Base-by-base conservation (phyloP, 2,888 invertebrate species). In the Tenthredo livida region DNA sequence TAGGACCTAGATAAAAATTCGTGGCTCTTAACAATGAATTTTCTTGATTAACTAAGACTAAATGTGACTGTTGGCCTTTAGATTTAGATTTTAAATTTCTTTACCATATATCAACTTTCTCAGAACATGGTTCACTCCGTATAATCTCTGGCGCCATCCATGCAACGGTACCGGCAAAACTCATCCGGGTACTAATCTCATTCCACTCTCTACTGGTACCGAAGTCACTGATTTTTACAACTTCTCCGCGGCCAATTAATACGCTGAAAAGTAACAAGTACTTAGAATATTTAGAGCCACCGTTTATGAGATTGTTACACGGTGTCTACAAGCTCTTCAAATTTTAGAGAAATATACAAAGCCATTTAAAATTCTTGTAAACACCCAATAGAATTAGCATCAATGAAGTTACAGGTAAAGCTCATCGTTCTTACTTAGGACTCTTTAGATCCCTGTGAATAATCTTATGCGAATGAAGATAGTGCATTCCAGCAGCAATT, bases 101-200 rank as follows among this genome's bases (percentile, higher is more conserved):
- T 93, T 91, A 95, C 99, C 99, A 99, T 86, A 99, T 97, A 93
- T 99, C 99, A 0, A 99, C 98, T 93, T 99, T 98, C 92, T 99
- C 99, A 0, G 98, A 98, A 93, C 99, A 99, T 0, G 97, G 98
- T 92, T 99, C 98, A 92, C 98, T 98, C 86, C 98, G 96, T 88
- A 99, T 99, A 65, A 99, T 97, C 94, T 99, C 99, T 0, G 99
- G 99, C 0, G 99, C 99, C 99, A 99, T 99, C 99, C 99, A 99
- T 0, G 99, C 98, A 0, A 99, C 98, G 0, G 99, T 99, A 65
- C 99, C 99, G 2, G 98, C 98, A 94, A 99, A 99, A 87, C 98
- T 97, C 99, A 99, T 99, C 91, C 98, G 97, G 70, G 98, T 97
- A 92, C 98, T 98, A 65, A 97, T 97, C 92, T 98, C 97, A 93